Base-by-base conservation (phyloP, 2,113 vertebrate species). In the Alexandromys fortis region DNA sequence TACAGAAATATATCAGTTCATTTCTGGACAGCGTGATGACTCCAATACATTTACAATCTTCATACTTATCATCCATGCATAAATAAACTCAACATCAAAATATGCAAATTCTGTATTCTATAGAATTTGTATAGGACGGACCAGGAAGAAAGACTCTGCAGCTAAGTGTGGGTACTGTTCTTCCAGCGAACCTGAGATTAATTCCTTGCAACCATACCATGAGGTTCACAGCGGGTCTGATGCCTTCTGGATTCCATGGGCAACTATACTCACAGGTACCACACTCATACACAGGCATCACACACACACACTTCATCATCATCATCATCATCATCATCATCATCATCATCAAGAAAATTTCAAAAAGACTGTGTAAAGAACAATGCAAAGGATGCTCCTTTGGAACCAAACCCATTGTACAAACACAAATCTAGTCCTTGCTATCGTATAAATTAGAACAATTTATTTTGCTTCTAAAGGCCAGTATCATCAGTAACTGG, bases 81-180 rank as follows among this genome's bases (percentile, higher is more conserved):
- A 93, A 91, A 85, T 63, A 19, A 90, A 97, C 67, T 85, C n/a
- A 81, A 42, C 28, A 45, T 47, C 16, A 93, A 82, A 11, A 76
- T 90, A 91, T 72, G 16, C 1, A 79, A 42, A 49, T 49, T 49
- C 49, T 49, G 10, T 49, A 49, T 49, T 10, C 33, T 16, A 65
- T 16, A 30, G 52, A 77, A 72, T 61, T 58, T 78, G 38, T 30
- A 2, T 0, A 78, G 26, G 19, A 85, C 8, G 42, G 7, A 26
- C 17, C 45, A 33, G 28, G 83, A 67, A 65, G 67, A 19, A 86
- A 13, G 28, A 10, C 42, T 47, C 28, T 47, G 8, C 28, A 7
- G 42, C 21, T 35, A 47, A 86, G 3, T 33, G 16, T 47, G 9
- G 35, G 14, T 19, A 79, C 3, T 21, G 77, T 30, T 65, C 26